Conservation (phyloP, 2,797 vertebrate genomes). For the Ptychobarbus kaznakovi region DNA sequence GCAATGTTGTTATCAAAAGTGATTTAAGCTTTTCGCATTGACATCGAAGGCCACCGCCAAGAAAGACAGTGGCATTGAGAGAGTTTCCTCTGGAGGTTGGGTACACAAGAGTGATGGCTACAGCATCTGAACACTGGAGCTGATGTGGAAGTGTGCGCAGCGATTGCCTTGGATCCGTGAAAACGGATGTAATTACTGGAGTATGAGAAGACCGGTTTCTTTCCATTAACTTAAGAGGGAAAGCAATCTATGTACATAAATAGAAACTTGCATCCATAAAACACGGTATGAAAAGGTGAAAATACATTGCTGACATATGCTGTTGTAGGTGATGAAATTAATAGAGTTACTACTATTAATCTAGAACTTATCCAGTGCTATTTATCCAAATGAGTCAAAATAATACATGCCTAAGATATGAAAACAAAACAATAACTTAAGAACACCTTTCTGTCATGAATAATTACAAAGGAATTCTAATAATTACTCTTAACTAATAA, state of each 20-base stretch:
- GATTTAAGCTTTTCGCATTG: slow-evolving; percentile 49
- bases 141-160: not conserved
- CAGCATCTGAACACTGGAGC: not conserved
- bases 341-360: not conserved
- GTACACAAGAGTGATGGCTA: slow-evolving; percentile 41
- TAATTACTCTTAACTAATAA: not conserved
- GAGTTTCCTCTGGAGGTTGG: slow-evolving; percentile 45
- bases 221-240: slow-evolving; percentile 22
- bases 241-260: slow-evolving; percentile 18
- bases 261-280: not conserved
- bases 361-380: not conserved
- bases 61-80: slow-evolving; percentile 45
- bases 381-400: not conserved
- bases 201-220: not conserved
- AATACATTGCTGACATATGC: not conserved
- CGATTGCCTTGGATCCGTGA: not conserved
- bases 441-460: not conserved
- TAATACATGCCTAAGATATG: not conserved
- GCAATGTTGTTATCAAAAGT: slow-evolving; percentile 49
- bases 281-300: not conserved
- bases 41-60: slow-evolving; percentile 50
- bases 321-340: not conserved
- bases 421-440: too few species aligned
- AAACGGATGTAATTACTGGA: not conserved
- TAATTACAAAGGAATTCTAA: too few species aligned